Conservation (phyloP, 2,113 vertebrate species). For the Smithornis capensis region DNA sequence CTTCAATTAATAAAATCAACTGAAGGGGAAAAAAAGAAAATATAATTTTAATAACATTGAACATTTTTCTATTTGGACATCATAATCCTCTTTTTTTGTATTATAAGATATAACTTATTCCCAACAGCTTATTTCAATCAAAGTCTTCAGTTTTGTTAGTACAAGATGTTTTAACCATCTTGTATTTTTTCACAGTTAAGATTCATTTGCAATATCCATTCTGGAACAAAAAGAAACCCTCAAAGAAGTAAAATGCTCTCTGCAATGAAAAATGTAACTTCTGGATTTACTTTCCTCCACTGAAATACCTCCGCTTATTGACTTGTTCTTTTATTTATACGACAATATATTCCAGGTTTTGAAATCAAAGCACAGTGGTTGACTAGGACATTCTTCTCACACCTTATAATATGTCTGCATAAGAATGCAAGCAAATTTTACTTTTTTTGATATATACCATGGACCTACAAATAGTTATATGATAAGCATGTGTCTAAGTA, state of each 20-base stretch:
- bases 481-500: not conserved
- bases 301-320: not conserved
- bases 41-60: not conserved
- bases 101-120: not conserved
- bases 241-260: not conserved
- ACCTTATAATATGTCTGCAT: not conserved
- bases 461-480: not conserved
- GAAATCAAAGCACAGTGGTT: not conserved
- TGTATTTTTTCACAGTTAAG: not conserved
- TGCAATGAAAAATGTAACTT: not conserved
- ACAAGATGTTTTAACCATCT: not conserved
- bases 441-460: not conserved
- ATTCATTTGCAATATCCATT: not conserved
- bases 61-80: not conserved
- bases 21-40: not conserved
- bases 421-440: not conserved
- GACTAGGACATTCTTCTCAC: conserved; percentile 1
- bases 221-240: not conserved
- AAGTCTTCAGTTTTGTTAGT: not conserved
- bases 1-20: not conserved
- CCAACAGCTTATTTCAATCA: not conserved
- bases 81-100: not conserved
- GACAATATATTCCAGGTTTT: not conserved
- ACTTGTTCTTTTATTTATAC: not conserved
- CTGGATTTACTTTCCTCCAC: not conserved